These are phyloP conservation scores for Lycopodina hypogea DNA, from an alignment of 37 sponge, comb jelly and placozoan species.

Conservation along the genomic window DNA sequence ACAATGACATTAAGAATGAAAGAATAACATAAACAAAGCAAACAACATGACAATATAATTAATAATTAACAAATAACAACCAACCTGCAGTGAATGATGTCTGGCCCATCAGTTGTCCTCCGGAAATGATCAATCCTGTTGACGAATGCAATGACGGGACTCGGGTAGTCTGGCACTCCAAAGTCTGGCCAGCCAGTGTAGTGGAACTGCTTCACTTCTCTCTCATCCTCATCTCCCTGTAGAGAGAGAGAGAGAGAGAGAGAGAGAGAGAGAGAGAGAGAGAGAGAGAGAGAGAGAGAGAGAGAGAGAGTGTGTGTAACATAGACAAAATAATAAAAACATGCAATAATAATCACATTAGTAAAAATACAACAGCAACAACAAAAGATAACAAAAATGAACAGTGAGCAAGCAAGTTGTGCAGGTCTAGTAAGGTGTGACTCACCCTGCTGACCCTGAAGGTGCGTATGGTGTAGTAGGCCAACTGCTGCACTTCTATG, in stretches of 20 bases:
- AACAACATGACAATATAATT: too few relatives aligned
- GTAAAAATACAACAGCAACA: too few relatives aligned
- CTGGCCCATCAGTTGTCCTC: slow-evolving; percentile 49
- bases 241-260: not conserved
- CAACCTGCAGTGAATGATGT: slow-evolving; percentile 81
- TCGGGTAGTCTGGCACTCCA: slow-evolving; percentile 76
- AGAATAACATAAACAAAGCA: too few relatives aligned
- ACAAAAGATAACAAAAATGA: too few relatives aligned
- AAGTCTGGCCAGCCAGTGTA: slow-evolving; percentile 89
- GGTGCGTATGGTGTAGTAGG: slow-evolving; percentile 79
- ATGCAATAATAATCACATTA: too few relatives aligned
- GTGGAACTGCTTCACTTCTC: slow-evolving; percentile 78
- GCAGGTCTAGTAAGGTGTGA: too few relatives aligned
- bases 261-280: not conserved
- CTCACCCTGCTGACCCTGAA: slow-evolving; percentile 47
- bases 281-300: not conserved
- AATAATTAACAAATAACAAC: too few relatives aligned
- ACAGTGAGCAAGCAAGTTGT: too few relatives aligned
- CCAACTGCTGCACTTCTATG: slow-evolving; percentile 64
- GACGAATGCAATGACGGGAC: slow-evolving; percentile 59
- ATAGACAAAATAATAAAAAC: too few relatives aligned
- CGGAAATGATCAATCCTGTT: slow-evolving; percentile 45
- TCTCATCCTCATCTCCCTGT: slow-evolving; percentile 47
- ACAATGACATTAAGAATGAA: not conserved
- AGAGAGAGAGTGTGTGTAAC: too few relatives aligned